These are phyloP conservation scores for Notodonta dromedarius DNA, from an alignment of 2,888 invertebrate genomes.

Conservation along the genomic window DNA sequence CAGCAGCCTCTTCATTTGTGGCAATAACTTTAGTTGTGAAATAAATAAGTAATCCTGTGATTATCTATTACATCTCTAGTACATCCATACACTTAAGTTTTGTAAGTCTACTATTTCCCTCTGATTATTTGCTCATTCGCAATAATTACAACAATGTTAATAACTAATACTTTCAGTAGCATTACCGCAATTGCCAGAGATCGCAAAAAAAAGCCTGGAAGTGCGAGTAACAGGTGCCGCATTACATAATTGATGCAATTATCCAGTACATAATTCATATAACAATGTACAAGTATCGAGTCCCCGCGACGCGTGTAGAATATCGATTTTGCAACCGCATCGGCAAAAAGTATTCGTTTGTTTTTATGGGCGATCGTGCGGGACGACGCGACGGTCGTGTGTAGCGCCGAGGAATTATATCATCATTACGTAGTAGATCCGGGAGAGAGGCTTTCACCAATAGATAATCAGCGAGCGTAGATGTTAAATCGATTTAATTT, in stretches of 20 bases:
- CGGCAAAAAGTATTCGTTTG: constrained; percentile 20
- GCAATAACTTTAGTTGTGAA: too few species aligned
- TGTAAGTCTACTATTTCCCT: neutral
- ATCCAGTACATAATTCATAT: constrained; percentile 31
- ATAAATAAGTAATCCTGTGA: too few species aligned
- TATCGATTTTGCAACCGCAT: constrained; percentile 3
- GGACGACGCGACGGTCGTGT: constrained; percentile 36
- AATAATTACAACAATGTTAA: neutral
- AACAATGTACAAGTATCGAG: constrained; percentile 23
- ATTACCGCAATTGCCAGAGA: neutral
- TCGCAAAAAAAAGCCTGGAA: constrained; percentile 28
- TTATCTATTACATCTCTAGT: too few species aligned
- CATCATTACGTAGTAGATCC: constrained; percentile 45
- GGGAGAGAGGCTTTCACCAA: constrained; percentile 42
- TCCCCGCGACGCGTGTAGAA: constrained; percentile 35
- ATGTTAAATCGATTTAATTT: neutral
- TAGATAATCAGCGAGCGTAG: constrained; percentile 16
- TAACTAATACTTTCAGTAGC: neutral
- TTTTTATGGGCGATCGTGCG: constrained; percentile 50
- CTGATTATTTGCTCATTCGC: neutral
- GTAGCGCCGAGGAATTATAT: constrained; percentile 29
- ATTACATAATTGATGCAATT: constrained; percentile 53
- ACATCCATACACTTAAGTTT: too few species aligned
- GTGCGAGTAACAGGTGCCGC: constrained; percentile 28
- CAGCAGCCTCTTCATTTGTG: too few species aligned